Evolutionary conservation across 1,140 invertebrate genomes (phyloP), one percentile per base, ranked within the genome.

Genomic region (Drosophila bipectinata): DNA sequence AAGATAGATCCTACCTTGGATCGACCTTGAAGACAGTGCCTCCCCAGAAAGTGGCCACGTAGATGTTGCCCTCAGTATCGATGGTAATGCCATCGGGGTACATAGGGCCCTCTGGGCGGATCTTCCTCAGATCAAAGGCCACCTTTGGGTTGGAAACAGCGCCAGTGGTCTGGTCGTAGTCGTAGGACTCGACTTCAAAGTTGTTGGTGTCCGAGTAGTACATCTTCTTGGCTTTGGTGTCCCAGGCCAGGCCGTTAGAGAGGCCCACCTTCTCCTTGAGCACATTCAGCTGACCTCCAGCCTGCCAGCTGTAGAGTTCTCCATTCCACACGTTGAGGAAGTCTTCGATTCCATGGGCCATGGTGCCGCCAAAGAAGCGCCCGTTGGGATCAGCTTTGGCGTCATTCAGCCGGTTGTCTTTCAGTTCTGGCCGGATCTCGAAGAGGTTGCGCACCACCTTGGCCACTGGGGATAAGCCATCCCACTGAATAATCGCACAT

Each of bases 221-320:
- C 92, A 97, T 94, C 26, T 94, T 94, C 24, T 94, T 94, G 57
- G 94, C 94, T 45, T 94, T 93, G 2, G 92, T 82, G 72, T 95
- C 95, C 97, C 97, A 98, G 10, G 94, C 94, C 5, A 98, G 88
- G 0, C 97, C 97, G 90, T 98, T 98, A 30, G 96, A 96, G 45
- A 97, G 95, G 48, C 94, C 93, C 21, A 96, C 93, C 76, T 92
- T 77, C 55, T 53, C 75, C 39, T 54, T 93, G 56, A 91, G 77
- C 60, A 56, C 10, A 92, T 91, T 88, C 94, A 96, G 3, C 95
- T 92, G 26, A 93, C 95, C 34, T 93, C 95, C 87, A 92, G 93
- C 80, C 93, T 93, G 44, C 93, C 91, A 72, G 63, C 74, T 51
- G 92, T 93, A 73, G 75, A 92, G 82, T 82, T 94, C 88, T 60